Evolutionary conservation across 2,797 vertebrate species (phyloP).

Genomic region (Typhlichthys eigenmanni): DNA sequence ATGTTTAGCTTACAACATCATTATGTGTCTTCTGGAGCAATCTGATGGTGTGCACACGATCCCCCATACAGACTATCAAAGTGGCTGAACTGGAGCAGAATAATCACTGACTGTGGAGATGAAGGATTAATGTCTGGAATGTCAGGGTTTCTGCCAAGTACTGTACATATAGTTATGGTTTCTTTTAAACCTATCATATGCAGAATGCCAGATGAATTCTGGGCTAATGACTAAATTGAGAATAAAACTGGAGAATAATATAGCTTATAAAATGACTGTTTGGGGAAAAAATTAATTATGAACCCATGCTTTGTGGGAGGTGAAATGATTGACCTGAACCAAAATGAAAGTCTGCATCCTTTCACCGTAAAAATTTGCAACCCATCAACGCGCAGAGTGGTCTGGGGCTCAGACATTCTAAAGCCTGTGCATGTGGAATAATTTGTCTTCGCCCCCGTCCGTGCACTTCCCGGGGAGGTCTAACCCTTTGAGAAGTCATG

Average conservation of each 20-base stretch:
- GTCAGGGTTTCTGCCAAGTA: conserved; percentile 59
- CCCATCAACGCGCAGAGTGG: too few species aligned
- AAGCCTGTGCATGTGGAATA: conserved; percentile 37
- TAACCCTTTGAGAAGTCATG: conserved; percentile 28
- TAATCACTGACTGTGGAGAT: conserved; percentile 44
- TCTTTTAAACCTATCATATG: conserved; percentile 49
- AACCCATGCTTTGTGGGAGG: conserved; percentile 11
- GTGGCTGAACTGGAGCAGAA: conserved; percentile 43
- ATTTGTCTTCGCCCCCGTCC: conserved; percentile 28
- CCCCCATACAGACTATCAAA: conserved; percentile 33
- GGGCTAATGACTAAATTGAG: conserved; percentile 33
- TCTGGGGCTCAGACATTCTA: too few species aligned
- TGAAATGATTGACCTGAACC: conserved; percentile 9
- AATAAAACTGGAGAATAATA: conserved; percentile 35
- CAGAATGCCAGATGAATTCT: conserved; percentile 51
- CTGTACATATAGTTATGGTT: conserved; percentile 32
- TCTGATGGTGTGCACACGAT: background rate
- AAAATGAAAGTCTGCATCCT: background rate
- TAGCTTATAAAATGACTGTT: conserved; percentile 9
- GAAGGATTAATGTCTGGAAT: conserved; percentile 61
- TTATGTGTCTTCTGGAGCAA: conserved; percentile 1
- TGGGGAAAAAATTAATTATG: conserved; percentile 12
- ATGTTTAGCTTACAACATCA: conserved; percentile 1
- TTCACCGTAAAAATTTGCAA: background rate
- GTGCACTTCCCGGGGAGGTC: conserved; percentile 35